Percentiles rank a stretch among this genome's conserved stretches.
Evolutionary conservation across 2,113 vertebrate genomes (phyloP).

Genomic region (Poecilia latipinna): DNA sequence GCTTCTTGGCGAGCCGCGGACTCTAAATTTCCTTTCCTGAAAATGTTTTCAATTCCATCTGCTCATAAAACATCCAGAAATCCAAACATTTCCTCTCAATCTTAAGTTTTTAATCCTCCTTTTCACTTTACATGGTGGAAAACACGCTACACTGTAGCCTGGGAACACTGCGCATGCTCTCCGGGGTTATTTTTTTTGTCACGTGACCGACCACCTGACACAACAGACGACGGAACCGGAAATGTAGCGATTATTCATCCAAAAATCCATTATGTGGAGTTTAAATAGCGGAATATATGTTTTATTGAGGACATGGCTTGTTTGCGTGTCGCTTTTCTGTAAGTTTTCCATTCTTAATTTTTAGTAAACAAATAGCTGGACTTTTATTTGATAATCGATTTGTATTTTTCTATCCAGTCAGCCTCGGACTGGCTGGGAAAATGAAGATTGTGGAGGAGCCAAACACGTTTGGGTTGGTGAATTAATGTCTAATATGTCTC

Average conservation of each 20-base stretch:
- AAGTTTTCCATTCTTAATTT: conserved; percentile 16
- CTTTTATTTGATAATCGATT: neutral
- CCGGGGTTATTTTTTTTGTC: neutral
- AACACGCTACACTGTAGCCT: neutral
- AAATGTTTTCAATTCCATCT: neutral
- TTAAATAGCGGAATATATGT: neutral
- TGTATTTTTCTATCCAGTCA: conserved; percentile 66
- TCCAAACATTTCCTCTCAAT: neutral
- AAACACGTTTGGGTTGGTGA: conserved; percentile 90
- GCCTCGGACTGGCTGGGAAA: conserved; percentile 79
- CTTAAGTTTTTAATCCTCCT: neutral
- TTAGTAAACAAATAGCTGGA: neutral
- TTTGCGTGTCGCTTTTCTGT: conserved; percentile 46
- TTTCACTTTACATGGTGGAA: neutral
- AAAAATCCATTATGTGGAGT: conserved; percentile 18
- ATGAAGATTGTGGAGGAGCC: conserved; percentile 99
- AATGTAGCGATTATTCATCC: neutral
- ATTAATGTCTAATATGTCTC: neutral
- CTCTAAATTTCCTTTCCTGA: neutral
- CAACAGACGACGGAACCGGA: conserved; percentile 36
- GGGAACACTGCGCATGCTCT: conserved; percentile 45
- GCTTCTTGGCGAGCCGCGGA: neutral
- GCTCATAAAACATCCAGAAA: fast-evolving
- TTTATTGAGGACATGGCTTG: conserved; percentile 12
- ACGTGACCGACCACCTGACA: conserved; percentile 59